Evolutionary conservation across 2,797 vertebrate species (phyloP).

Genomic region (Anomalospiza imberbis): DNA sequence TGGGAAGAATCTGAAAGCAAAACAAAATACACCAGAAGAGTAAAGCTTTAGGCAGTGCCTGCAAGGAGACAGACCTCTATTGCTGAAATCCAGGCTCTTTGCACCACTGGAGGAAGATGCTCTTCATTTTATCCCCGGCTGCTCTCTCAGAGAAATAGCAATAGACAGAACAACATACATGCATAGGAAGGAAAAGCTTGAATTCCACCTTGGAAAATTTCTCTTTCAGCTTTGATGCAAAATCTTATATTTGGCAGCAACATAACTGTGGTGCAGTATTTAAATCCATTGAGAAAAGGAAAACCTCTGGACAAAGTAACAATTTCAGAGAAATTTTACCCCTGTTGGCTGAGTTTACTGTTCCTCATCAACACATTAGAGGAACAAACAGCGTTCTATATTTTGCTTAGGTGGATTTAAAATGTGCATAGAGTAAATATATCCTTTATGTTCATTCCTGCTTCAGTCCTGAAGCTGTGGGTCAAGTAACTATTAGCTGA

Average conservation of each 20-base stretch:
- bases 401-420: background rate
- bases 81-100: background rate
- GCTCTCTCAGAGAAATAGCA: background rate
- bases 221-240: background rate
- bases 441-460: background rate
- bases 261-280: background rate
- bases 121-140: background rate
- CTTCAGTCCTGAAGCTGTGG: background rate
- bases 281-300: background rate
- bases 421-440: background rate
- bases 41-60: background rate
- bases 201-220: background rate
- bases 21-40: background rate
- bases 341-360: background rate
- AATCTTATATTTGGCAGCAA: background rate
- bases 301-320: background rate
- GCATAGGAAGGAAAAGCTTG: background rate
- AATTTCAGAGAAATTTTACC: background rate
- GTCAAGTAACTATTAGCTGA: background rate
- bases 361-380: background rate
- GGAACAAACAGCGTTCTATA: background rate
- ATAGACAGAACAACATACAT: background rate
- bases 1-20: conserved; percentile 27
- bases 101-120: background rate
- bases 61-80: background rate